A percentile compares a stretch with the other conserved stretches of the same genome.
Evolutionary conservation across 1,140 invertebrate genomes (phyloP).

Genomic region (Zaprionus kolodkinae): DNA sequence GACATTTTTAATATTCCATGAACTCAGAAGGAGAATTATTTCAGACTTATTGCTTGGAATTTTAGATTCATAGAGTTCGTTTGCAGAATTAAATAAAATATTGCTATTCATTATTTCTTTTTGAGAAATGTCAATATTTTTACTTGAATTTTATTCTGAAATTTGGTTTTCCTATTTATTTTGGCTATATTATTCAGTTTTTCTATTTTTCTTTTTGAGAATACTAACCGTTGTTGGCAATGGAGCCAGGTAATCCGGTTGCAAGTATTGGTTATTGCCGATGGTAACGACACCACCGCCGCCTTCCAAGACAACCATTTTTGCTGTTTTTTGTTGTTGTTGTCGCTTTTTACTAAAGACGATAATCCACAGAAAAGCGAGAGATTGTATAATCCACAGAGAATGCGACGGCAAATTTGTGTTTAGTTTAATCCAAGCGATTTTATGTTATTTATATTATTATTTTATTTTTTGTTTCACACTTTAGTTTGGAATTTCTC

Average conservation of each 20-base stretch:
- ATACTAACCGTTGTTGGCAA: conserved; percentile 95
- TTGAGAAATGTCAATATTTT: too few species aligned
- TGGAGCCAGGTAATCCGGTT: conserved; percentile 96
- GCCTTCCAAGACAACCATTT: conserved; percentile 95
- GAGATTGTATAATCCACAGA: conserved; percentile 54
- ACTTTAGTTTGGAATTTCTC: conserved; percentile 36
- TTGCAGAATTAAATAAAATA: too few species aligned
- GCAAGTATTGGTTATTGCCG: conserved; percentile 95
- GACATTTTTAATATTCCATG: too few species aligned
- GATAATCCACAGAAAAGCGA: conserved; percentile 58
- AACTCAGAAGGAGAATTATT: too few species aligned
- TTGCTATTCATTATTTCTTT: not conserved
- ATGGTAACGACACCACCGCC: conserved; percentile 93
- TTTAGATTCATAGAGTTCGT: not conserved
- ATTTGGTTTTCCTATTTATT: not conserved
- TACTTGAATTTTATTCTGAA: not conserved
- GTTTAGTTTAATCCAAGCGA: conserved; percentile 36
- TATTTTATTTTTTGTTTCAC: conserved; percentile 12
- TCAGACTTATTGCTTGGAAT: not conserved
- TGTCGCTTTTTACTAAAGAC: conserved; percentile 31
- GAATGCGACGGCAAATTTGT: conserved; percentile 45
- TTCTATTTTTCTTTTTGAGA: not conserved
- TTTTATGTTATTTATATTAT: conserved; percentile 15
- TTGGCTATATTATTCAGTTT: not conserved
- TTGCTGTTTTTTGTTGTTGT: conserved; percentile 83